Evolutionary conservation across 2,888 invertebrate species (phyloP), one percentile per base, ranked within the genome.

Genomic region (Rotaria sp.): DNA sequence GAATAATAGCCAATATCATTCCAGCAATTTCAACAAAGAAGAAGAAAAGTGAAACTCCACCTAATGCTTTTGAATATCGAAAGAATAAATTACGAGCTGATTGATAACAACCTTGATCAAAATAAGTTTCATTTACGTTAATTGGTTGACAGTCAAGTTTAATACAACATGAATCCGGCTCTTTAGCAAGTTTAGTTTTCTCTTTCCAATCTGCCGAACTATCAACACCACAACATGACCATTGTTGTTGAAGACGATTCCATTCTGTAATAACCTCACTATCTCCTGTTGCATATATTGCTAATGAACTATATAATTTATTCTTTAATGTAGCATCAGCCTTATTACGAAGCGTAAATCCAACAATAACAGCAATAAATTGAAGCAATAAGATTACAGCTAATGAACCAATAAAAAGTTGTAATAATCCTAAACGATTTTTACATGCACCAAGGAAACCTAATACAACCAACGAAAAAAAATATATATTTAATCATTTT

Each of bases 181-280:
- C 2, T 2, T 10, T 2, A 1, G 0, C 0, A 45, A 1, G 11
- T 2, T n/a, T 1, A 13, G 8, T 13, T 11, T 1, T 26, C 0
- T 1, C 3, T 13, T n/a, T 8, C 80, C 80, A 80, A 45, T 80
- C 80, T 45, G 10, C 2, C 18, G 13, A 45, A 45, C 13, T 26
- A 45, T 41, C 15, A 41, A 80, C 80, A 80, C 80, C 80, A 80
- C 80, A 80, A n/a, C 80, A 80, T 45, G 8, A 4, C 41, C n/a
- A 45, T n/a, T 11, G 7, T 45, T 10, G 11, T 80, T 80, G 80
- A 45, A 80, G 45, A 45, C 8, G 80, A 80, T 80, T 15, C 80
- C 80, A 80, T 80, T 80, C 80, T 8, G 0, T n/a, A 7, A 3
- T 26, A 13, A 45, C 80, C 2, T 26, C 10, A 5, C 7, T 2